phyloP scores from a whole-genome alignment of 30 jellyfish, hydroid and myxozoan genomes.

The Rhopilema esculentum region DNA sequence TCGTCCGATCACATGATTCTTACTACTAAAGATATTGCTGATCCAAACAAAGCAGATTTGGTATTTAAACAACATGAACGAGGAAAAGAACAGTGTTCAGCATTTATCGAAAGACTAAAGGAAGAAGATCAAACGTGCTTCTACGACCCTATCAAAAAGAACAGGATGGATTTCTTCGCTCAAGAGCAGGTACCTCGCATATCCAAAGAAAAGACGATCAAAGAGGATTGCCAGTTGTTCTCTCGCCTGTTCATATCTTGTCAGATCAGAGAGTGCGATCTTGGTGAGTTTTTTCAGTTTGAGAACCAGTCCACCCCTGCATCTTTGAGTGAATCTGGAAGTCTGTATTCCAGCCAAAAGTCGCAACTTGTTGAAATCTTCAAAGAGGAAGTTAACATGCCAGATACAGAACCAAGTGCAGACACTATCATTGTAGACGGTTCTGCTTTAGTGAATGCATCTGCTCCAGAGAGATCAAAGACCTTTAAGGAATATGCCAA shows the following conservation, averaged over 20 bases:
- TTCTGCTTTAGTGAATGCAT: slow-evolving; percentile 52
- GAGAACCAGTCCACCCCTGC: slow-evolving; percentile 54
- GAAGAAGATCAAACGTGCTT: background rate
- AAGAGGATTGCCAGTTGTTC: slow-evolving; percentile 52
- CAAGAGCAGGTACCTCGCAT: background rate
- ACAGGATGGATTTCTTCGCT: background rate
- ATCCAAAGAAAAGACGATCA: background rate
- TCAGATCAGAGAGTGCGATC: slow-evolving; percentile 59
- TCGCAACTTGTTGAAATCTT: slow-evolving; percentile 30
- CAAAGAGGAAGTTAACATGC: slow-evolving; percentile 33
- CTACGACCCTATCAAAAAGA: slow-evolving; percentile 3
- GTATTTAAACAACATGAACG: background rate
- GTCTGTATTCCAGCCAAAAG: slow-evolving; percentile 34
- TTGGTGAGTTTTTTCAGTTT: slow-evolving; percentile 41
- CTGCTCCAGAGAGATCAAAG: slow-evolving; percentile 40
- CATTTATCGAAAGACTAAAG: slow-evolving; percentile 8
- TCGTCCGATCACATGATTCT: slow-evolving; percentile 24
- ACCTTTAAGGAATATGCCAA: slow-evolving; percentile 25
- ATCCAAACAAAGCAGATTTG: background rate
- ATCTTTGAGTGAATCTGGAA: slow-evolving; percentile 39
- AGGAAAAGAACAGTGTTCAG: slow-evolving; percentile 30
- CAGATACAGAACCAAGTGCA: slow-evolving; percentile 21
- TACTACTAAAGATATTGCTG: slow-evolving; percentile 2
- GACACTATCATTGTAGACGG: slow-evolving; percentile 45
- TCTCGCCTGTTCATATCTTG: slow-evolving; percentile 69